Percentiles rank a stretch among this genome's conserved stretches.
These are phyloP conservation scores for Pseudocheirus occidentalis DNA, from an alignment of 2,797 vertebrate genomes.

Conservation along the genomic window DNA sequence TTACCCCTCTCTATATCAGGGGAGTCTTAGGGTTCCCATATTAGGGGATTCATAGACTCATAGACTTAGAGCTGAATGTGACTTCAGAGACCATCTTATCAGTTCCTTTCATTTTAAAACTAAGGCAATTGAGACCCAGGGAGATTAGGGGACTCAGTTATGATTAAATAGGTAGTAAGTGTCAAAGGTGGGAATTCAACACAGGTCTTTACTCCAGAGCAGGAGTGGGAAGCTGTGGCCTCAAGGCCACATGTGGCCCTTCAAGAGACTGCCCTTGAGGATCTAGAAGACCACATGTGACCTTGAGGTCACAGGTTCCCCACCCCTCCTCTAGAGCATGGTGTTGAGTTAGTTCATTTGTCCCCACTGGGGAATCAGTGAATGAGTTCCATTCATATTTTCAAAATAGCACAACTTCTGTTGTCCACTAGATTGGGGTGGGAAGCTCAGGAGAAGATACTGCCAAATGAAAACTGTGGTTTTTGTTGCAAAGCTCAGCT, in stretches of 20 bases:
- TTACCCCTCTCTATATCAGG: not conserved
- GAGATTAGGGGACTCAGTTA: not conserved
- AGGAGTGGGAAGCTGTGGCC: too few relatives aligned
- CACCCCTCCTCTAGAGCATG: not conserved
- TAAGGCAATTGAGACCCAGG: not conserved
- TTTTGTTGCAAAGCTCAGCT: slow-evolving; percentile 4
- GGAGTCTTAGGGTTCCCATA: not conserved
- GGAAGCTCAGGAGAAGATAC: not conserved
- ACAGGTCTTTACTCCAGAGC: not conserved
- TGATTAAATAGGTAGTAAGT: not conserved
- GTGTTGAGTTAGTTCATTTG: not conserved
- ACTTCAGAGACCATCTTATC: not conserved
- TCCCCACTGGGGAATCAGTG: not conserved
- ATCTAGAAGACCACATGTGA: too few relatives aligned
- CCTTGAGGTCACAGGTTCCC: too few relatives aligned
- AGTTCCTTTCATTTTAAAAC: not conserved
- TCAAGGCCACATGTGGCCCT: too few relatives aligned
- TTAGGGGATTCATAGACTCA: not conserved
- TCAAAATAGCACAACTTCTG: not conserved
- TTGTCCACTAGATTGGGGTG: not conserved
- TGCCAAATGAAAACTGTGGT: not conserved
- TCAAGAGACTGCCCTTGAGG: too few relatives aligned
- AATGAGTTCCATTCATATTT: not conserved
- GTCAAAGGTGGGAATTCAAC: not conserved
- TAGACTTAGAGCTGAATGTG: not conserved